Evolutionary conservation across 1,140 invertebrate genomes (phyloP).

Genomic region (Teleogryllus occipitalis): DNA sequence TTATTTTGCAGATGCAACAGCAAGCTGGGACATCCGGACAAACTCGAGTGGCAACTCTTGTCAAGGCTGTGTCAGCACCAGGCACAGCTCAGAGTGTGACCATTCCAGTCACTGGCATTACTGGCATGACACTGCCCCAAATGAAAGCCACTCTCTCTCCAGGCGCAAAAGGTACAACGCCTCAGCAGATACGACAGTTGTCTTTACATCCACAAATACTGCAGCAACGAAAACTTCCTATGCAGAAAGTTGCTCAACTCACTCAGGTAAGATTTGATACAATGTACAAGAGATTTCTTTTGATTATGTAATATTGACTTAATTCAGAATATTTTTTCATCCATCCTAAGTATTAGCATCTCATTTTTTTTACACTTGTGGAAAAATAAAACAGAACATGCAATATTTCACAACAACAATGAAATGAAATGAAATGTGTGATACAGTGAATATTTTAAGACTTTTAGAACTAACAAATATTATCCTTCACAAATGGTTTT

Average conservation of each 20-base stretch:
- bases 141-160: slow-evolving; percentile 36
- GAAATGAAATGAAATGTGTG: too few species aligned
- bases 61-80: slow-evolving; percentile 46
- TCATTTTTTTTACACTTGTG: too few species aligned
- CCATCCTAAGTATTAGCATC: too few species aligned
- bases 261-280: slow-evolving; percentile 36
- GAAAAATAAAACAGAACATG: too few species aligned
- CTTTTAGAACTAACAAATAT: too few species aligned
- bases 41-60: slow-evolving; percentile 45
- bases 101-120: slow-evolving; percentile 37
- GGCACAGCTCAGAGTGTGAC: slow-evolving; percentile 35
- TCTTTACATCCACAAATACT: slow-evolving; percentile 59
- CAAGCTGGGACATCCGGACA: slow-evolving; percentile 38
- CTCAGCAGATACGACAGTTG: slow-evolving; percentile 56
- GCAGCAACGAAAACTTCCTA: slow-evolving; percentile 49
- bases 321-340: too few species aligned
- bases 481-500: too few species aligned
- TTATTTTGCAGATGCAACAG: slow-evolving; percentile 22
- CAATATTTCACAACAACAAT: too few species aligned
- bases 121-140: slow-evolving; percentile 36
- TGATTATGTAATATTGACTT: too few species aligned
- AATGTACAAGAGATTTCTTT: too few species aligned
- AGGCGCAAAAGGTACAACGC: slow-evolving; percentile 43
- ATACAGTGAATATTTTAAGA: too few species aligned
- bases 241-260: slow-evolving; percentile 51